A percentile compares a stretch with the other conserved stretches of the same genome.
phyloP scores from a whole-genome alignment of 2,797 vertebrate genomes.

The Pempheris klunzingeri region DNA sequence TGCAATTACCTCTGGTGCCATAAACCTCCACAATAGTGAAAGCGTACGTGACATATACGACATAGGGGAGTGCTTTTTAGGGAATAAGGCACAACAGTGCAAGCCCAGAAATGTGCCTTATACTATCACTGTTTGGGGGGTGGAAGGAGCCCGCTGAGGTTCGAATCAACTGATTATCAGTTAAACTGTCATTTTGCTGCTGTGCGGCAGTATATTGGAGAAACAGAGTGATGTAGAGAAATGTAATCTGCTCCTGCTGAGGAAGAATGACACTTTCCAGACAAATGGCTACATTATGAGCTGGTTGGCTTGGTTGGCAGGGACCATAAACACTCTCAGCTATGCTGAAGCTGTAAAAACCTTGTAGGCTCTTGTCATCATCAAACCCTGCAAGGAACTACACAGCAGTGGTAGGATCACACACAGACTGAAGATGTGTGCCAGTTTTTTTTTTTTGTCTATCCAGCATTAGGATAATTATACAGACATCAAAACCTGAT shows the following conservation, averaged over 20 bases:
- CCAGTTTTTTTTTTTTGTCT: constrained; percentile 1
- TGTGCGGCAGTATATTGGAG: constrained; percentile 19
- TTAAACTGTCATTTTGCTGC: constrained; percentile 47
- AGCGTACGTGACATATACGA: constrained; percentile 40
- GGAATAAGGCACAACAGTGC: constrained; percentile 36
- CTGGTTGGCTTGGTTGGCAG: constrained; percentile 20
- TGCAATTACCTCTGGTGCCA: constrained; percentile 23
- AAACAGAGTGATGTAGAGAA: constrained; percentile 40
- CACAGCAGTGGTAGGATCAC: constrained; percentile 9
- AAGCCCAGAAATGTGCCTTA: constrained; percentile 5
- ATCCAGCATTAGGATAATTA: not conserved
- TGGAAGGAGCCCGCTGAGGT: constrained; percentile 44
- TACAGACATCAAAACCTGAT: not conserved
- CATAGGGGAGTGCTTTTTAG: constrained; percentile 31
- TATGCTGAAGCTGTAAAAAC: constrained; percentile 24
- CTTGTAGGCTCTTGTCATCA: constrained; percentile 20
- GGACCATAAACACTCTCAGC: constrained; percentile 9
- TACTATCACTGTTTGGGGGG: constrained; percentile 10
- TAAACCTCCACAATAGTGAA: constrained; percentile 39
- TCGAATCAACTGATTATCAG: constrained; percentile 49
- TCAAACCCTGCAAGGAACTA: constrained; percentile 19
- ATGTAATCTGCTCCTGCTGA: constrained; percentile 45
- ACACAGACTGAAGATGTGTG: constrained; percentile 7
- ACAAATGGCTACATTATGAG: constrained; percentile 37
- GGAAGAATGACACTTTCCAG: constrained; percentile 41